Conservation (phyloP, 53 echinoderm and acorn worm species). For the Hippasteria phrygiana region DNA sequence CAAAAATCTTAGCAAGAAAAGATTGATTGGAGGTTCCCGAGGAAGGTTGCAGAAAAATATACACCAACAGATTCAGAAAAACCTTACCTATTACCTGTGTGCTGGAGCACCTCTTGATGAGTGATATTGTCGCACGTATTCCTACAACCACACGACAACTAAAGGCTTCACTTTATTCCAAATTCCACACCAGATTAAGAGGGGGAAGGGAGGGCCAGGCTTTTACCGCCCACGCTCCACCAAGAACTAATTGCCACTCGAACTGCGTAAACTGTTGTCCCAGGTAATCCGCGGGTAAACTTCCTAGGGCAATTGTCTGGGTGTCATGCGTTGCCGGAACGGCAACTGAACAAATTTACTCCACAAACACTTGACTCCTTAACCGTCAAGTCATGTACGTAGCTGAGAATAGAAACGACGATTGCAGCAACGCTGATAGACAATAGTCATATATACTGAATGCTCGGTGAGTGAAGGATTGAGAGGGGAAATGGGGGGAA, state of each 20-base stretch:
- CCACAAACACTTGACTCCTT: slow-evolving; percentile 1
- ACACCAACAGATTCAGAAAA: too few relatives aligned
- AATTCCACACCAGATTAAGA: not conserved
- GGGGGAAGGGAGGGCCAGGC: not conserved
- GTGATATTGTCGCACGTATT: too few relatives aligned
- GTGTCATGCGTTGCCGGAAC: not conserved
- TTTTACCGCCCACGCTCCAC: not conserved
- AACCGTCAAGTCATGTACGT: not conserved
- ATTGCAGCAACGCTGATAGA: not conserved
- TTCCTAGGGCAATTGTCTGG: not conserved
- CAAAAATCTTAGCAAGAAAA: too few relatives aligned
- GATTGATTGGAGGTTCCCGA: too few relatives aligned
- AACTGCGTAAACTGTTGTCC: slow-evolving; percentile 6
- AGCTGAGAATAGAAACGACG: not conserved
- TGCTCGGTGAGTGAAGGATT: not conserved
- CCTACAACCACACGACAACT: not conserved
- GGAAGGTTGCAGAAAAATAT: too few relatives aligned
- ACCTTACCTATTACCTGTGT: too few relatives aligned
- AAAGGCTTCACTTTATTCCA: not conserved
- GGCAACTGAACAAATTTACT: slow-evolving; percentile 15
- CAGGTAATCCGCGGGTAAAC: slow-evolving; percentile 3
- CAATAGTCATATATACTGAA: not conserved
- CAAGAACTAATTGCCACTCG: not conserved
- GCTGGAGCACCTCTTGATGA: too few relatives aligned
- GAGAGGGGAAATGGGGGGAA: not conserved